Base-by-base conservation (phyloP, 2,888 invertebrate genomes). In the Sarcophaga rosellei region DNA sequence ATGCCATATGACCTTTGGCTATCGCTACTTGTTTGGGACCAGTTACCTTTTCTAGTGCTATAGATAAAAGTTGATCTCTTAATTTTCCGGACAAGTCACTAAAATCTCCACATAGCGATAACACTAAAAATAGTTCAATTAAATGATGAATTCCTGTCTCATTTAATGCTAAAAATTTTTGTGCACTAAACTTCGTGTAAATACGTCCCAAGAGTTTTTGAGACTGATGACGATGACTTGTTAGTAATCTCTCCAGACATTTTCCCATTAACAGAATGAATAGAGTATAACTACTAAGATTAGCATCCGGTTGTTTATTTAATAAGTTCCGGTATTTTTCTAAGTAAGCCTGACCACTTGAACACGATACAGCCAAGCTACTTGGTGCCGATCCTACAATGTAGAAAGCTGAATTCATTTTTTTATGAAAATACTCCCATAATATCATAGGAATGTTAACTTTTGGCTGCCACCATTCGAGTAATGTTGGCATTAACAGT, bases 381-480 rank as follows among this genome's bases (percentile, higher is more conserved):
- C 94, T 94, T 69, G 94, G 90, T 0, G 94, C 92, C n/a, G 93
- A 90, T 44, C 94, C 94, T 25, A 93, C 92, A 17, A 94, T 89
- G 82, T 94, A 92, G 89, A 95, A 95, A 3, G 94, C 93, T 57
- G 94, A 93, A 89, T 95, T 94, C 5, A 95, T 91, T 89, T 94
- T 93, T 79, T 94, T 94, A 89, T 95, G 94, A 89, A 95, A 94
- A 89, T 94, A 94, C 88, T 95, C 95, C 95, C 95, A 95, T 3
- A 95, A 90, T 63, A 93, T 90, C 83, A 94, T 93, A 21, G 94
- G 90, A 69, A 94, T 93, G 83, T 94, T 94, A 12, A 93, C 93
- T 87, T 94, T 93, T 12, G 94, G 93, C 45, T 93, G 92, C 94
- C 94, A 94, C 90, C 91, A 94, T 25, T 94, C 93, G 59, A 92